Evolutionary conservation across 2,797 vertebrate genomes (phyloP), one percentile per base, ranked within the genome.

Genomic region (Microctenopoma steveboyesi): DNA sequence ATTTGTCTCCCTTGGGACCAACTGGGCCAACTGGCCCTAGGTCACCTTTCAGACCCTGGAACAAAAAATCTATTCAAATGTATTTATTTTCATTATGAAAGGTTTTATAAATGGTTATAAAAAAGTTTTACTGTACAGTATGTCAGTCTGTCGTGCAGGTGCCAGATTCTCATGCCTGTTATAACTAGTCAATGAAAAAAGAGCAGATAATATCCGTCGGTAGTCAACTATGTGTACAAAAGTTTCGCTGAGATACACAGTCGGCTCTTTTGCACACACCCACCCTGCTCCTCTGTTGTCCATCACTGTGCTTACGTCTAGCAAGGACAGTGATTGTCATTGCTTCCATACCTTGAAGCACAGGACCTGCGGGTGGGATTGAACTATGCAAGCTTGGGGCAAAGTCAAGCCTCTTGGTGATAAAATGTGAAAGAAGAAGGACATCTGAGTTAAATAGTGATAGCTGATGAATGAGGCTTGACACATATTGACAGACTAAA

Each of bases 1-100:
- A 96, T 95, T 97, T 96, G 90, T 95, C 94, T 95, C 96, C 96
- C 93, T 95, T 96, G 4, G 87, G 87, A 76, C 96, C 96, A 83
- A 86, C 62, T 67, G 86, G 86, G 86, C 96, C 96, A 79, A 74
- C 86, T 86, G 85, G 86, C 72, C 95, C 96, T 73, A 87, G 81
- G 82, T 96, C 95, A 76, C 96, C 96, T 94, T 96, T 96, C 52
- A 94, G 87, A 89, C 96, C 96, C 97, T 97, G 76, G 64, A 50
- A 92, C 81, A 89, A 49, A 86, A 70, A 72, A 71, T 51, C 89
- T 15, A 53, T 60, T 69, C 56, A 67, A 45, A 40, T 63, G 35
- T 55, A 12, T 51, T 61, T 64, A 2, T 69, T 77, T 78, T 57
- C 2, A 74, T 4, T 50, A 45, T 7, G n/a, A 57, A 64, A 9